A percentile compares a stretch with the other conserved stretches of the same genome.
Conservation (phyloP, 2,888 invertebrate genomes). For the Hirtodrosophila cameraria region DNA sequence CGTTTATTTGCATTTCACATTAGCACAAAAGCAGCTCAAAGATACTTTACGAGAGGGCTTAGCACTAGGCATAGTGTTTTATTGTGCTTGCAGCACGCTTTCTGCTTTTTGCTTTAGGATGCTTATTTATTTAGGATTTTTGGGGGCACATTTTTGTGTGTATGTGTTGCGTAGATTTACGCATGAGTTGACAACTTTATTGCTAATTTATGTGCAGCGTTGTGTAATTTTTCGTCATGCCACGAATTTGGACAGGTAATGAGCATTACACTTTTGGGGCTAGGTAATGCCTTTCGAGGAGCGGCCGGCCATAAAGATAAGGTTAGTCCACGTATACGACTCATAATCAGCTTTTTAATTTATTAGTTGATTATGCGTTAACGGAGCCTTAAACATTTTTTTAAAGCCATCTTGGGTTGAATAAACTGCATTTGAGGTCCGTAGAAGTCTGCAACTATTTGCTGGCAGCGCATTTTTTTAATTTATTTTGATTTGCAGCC, state of each 20-base stretch:
- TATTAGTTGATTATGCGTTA: constrained; percentile 56
- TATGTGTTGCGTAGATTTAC: constrained; percentile 41
- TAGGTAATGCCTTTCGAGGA: constrained; percentile 36
- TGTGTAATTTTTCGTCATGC: constrained; percentile 22
- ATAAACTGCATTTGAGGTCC: constrained; percentile 23
- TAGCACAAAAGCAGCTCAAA: constrained; percentile 54
- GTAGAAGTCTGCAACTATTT: constrained; percentile 12
- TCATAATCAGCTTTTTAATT: constrained; percentile 40
- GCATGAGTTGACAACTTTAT: constrained; percentile 73
- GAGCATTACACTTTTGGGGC: constrained; percentile 14
- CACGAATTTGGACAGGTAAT: constrained; percentile 38
- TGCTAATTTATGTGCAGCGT: constrained; percentile 57
- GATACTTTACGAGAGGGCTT: constrained; percentile 61
- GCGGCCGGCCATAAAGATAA: constrained; percentile 35
- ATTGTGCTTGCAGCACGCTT: constrained; percentile 24
- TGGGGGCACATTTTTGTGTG: constrained; percentile 7
- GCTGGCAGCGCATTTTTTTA: constrained; percentile 46
- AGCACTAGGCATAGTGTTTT: constrained; percentile 49
- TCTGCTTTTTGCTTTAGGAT: constrained; percentile 11
- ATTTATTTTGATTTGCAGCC: constrained; percentile 60
- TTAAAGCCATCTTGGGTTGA: constrained; percentile 33
- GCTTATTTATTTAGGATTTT: constrained; percentile 59
- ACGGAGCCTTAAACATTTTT: constrained; percentile 17
- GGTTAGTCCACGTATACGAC: neutral
- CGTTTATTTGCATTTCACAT: constrained; percentile 63